phyloP scores from a whole-genome alignment of 64 coral and sea anemone genomes.

The Montipora efflorescens region DNA sequence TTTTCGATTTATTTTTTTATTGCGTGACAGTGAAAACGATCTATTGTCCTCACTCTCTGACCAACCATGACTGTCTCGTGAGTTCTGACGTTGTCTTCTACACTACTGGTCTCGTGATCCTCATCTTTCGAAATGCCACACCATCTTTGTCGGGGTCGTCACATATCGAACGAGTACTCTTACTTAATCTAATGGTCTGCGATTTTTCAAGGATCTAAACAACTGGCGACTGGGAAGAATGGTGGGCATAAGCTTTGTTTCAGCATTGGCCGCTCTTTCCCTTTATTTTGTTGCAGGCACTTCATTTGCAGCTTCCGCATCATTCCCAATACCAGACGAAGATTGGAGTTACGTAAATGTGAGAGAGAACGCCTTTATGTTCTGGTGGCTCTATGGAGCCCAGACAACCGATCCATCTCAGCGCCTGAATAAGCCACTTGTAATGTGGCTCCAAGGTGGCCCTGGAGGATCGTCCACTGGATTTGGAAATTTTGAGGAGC shows the following conservation, averaged over 20 bases:
- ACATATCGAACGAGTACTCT: no score
- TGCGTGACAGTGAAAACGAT: no score
- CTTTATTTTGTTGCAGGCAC: background rate
- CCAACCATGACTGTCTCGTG: no score
- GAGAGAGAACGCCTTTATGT: constrained; percentile 86
- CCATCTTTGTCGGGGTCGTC: no score
- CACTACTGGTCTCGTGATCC: no score
- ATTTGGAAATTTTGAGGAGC: constrained; percentile 96
- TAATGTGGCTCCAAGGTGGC: constrained; percentile 98
- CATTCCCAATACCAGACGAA: constrained; percentile 75
- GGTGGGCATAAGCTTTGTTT: background rate
- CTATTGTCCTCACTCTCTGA: no score
- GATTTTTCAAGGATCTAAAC: no score
- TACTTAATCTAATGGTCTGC: no score
- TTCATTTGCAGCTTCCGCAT: background rate
- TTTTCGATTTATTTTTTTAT: no score
- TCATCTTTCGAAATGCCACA: no score
- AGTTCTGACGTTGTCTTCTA: no score
- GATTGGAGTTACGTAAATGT: constrained; percentile 94
- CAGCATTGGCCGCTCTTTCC: background rate
- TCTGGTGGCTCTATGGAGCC: constrained; percentile 98
- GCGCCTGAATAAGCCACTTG: constrained; percentile 69
- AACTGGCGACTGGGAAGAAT: background rate
- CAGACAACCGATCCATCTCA: constrained; percentile 12
- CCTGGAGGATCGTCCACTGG: constrained; percentile 94